phyloP scores from a whole-genome alignment of 2,797 vertebrate genomes.

The Loriculus beryllinus region DNA sequence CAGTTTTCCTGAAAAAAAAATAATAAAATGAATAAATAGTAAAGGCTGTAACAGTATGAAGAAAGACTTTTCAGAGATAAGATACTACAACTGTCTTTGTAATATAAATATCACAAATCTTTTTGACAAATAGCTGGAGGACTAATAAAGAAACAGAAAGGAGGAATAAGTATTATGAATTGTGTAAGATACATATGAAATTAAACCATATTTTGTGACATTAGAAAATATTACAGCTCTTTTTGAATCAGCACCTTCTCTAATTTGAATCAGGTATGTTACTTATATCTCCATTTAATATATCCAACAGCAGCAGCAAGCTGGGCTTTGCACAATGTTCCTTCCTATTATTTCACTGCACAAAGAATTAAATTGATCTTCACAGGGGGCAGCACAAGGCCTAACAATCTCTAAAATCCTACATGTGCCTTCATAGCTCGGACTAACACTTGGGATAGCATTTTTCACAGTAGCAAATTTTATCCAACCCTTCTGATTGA shows the following conservation, averaged over 20 bases:
- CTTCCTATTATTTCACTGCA: neutral
- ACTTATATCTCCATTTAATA: neutral
- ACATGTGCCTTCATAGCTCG: neutral
- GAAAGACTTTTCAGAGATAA: neutral
- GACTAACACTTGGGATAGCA: neutral
- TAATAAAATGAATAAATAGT: neutral
- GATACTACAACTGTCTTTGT: neutral
- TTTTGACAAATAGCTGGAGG: neutral
- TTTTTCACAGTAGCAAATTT: neutral
- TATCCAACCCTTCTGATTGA: neutral
- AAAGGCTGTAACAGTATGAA: neutral
- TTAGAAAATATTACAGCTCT: neutral
- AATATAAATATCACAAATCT: neutral
- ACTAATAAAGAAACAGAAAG: neutral
- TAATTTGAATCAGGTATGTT: neutral
- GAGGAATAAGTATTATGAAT: neutral
- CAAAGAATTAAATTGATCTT: neutral
- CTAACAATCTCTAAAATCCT: neutral
- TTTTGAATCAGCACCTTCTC: neutral
- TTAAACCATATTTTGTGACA: neutral
- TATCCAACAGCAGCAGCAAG: neutral
- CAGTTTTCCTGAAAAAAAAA: slow-evolving; percentile 84
- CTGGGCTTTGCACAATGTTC: neutral
- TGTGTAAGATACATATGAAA: neutral
- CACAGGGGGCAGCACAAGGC: neutral